Evolutionary conservation across 2,888 invertebrate species (phyloP).

Genomic region (Rhingia rostrata): DNA sequence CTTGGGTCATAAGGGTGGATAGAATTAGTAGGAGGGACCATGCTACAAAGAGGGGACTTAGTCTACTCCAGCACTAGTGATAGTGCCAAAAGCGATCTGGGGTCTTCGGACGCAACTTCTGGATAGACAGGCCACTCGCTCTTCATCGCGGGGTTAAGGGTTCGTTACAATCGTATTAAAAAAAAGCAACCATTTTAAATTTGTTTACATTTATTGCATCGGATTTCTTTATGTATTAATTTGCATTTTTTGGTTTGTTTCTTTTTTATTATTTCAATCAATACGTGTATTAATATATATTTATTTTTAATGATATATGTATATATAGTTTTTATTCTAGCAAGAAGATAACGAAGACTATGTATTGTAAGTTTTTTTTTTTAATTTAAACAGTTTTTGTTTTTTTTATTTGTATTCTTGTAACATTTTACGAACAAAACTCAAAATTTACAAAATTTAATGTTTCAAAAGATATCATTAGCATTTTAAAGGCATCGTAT

Average conservation of each 20-base stretch:
- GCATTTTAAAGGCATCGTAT: conserved; percentile 62
- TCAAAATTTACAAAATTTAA: conserved; percentile 40
- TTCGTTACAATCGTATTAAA: too few species aligned
- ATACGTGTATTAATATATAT: conserved; percentile 59
- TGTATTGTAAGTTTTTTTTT: conserved; percentile 63
- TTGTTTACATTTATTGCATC: conserved; percentile 72
- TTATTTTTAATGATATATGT: conserved; percentile 67
- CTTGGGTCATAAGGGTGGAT: too few species aligned
- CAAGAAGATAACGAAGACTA: conserved; percentile 75
- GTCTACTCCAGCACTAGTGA: too few species aligned
- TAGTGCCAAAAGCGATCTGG: too few species aligned
- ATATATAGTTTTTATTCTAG: conserved; percentile 70
- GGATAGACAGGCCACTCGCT: too few species aligned
- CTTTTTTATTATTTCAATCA: conserved; percentile 58
- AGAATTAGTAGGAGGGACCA: too few species aligned
- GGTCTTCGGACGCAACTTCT: too few species aligned
- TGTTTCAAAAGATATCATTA: conserved; percentile 49
- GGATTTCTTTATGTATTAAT: conserved; percentile 68
- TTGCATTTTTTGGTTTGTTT: conserved; percentile 55
- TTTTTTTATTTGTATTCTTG: conserved; percentile 31
- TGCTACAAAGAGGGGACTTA: too few species aligned
- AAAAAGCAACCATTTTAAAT: conserved; percentile 42
- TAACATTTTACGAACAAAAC: conserved; percentile 58
- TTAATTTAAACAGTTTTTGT: conserved; percentile 57
- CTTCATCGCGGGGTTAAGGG: too few species aligned